These are phyloP conservation scores for Hemistola chrysoprasaria DNA, from an alignment of 2,888 invertebrate genomes.

Conservation along the genomic window DNA sequence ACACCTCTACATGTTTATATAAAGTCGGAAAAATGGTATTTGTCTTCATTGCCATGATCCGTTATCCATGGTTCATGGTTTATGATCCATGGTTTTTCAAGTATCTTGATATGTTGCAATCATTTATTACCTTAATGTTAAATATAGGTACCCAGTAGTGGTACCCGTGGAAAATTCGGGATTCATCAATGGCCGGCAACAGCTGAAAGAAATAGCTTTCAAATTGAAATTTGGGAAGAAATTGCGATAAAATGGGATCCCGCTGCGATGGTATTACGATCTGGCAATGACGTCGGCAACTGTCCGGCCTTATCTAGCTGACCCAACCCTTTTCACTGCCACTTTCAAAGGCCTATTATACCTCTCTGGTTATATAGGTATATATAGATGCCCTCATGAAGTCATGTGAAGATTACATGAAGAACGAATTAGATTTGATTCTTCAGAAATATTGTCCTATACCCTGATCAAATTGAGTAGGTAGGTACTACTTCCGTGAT, in stretches of 20 bases:
- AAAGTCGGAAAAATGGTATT: slow-evolving; percentile 15
- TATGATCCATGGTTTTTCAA: too few species aligned
- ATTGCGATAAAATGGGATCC: slow-evolving; percentile 62
- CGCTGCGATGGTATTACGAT: slow-evolving; percentile 60
- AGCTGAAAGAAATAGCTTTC: slow-evolving; percentile 40
- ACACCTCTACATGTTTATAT: background rate
- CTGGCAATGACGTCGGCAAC: slow-evolving; percentile 68
- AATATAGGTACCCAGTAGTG: too few species aligned
- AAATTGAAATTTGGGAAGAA: slow-evolving; percentile 66
- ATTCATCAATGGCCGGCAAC: slow-evolving; percentile 18
- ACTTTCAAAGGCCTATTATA: slow-evolving; percentile 42
- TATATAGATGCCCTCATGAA: slow-evolving; percentile 41
- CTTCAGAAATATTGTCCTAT: too few species aligned
- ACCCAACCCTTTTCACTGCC: slow-evolving; percentile 76
- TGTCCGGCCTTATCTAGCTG: slow-evolving; percentile 69
- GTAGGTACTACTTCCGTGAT: background rate
- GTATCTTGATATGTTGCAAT: too few species aligned
- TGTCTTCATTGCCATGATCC: too few species aligned
- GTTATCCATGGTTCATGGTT: too few species aligned
- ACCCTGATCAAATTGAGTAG: too few species aligned
- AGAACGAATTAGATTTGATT: too few species aligned
- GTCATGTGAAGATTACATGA: slow-evolving; percentile 31
- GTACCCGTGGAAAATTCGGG: slow-evolving; percentile 25
- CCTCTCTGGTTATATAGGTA: slow-evolving; percentile 40
- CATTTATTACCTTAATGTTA: too few species aligned